Percentiles rank a stretch among this genome's conserved stretches.
phyloP scores from a whole-genome alignment of 2,797 vertebrate genomes.

The Poeciliopsis presidionis region DNA sequence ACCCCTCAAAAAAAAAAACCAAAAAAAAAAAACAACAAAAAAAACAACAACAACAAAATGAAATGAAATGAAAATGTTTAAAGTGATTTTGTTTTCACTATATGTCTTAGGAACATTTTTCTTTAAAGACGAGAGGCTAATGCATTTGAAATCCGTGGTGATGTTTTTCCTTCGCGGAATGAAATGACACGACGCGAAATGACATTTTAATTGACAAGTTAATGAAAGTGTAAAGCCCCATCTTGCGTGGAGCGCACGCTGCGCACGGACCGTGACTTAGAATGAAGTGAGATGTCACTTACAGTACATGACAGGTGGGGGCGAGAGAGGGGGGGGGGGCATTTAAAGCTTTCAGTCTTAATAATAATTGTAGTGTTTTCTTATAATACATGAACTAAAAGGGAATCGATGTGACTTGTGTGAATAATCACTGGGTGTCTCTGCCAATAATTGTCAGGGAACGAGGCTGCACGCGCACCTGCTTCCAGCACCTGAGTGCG shows the following conservation, averaged over 20 bases:
- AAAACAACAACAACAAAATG: too few species aligned
- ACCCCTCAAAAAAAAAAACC: too few species aligned
- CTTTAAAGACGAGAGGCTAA: neutral
- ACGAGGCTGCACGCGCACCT: slow-evolving; percentile 24
- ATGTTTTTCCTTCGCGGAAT: slow-evolving; percentile 44
- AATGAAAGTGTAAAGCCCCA: slow-evolving; percentile 49
- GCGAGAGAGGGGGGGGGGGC: neutral
- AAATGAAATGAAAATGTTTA: too few species aligned
- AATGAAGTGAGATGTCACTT: slow-evolving; percentile 59
- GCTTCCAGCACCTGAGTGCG: slow-evolving; percentile 34
- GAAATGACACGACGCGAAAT: slow-evolving; percentile 48
- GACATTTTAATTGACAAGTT: slow-evolving; percentile 61
- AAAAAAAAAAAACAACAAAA: too few species aligned
- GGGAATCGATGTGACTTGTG: slow-evolving; percentile 12
- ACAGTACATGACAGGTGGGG: slow-evolving; percentile 36
- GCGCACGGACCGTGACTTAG: slow-evolving; percentile 31
- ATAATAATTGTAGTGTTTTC: slow-evolving; percentile 12
- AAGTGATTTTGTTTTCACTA: neutral
- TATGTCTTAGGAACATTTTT: slow-evolving; percentile 12
- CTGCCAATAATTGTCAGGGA: slow-evolving; percentile 11
- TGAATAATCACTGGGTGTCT: slow-evolving; percentile 29
- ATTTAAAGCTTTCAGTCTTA: slow-evolving; percentile 24
- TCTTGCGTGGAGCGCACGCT: slow-evolving; percentile 42
- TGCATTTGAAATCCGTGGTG: slow-evolving; percentile 28
- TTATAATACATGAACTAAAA: slow-evolving; percentile 22